Conservation (phyloP, 2,797 vertebrate genomes). For the Gymnocypris eckloni region DNA sequence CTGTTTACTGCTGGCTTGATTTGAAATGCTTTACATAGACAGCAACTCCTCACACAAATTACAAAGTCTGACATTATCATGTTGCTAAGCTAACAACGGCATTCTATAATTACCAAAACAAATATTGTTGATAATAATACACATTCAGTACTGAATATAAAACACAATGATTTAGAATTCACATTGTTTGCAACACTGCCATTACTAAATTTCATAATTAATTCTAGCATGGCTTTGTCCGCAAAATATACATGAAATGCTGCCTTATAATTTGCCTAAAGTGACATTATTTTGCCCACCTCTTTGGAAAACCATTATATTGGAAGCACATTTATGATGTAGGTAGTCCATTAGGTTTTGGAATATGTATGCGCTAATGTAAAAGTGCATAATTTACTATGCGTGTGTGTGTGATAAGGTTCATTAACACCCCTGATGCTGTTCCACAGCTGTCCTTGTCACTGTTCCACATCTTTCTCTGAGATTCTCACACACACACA, state of each 20-base stretch:
- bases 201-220: not conserved
- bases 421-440: conserved; percentile 77
- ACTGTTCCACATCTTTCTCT: conserved; percentile 64
- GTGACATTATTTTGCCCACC: not conserved
- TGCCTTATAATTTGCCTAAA: not conserved
- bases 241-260: not conserved
- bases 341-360: conserved; percentile 2
- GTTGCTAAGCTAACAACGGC: not conserved
- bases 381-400: conserved; percentile 22
- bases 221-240: not conserved
- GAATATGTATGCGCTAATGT: not conserved
- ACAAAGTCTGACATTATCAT: not conserved
- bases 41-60: not conserved
- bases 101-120: not conserved
- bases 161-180: not conserved
- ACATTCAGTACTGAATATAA: not conserved
- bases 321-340: not conserved
- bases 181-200: not conserved
- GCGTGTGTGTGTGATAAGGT: conserved; percentile 64
- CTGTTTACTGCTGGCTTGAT: not conserved
- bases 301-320: not conserved
- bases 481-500: conserved; percentile 48
- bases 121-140: not conserved
- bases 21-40: not conserved
- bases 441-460: conserved; percentile 75